Conservation (phyloP, 1,140 invertebrate species). For the Linepithema humile region DNA sequence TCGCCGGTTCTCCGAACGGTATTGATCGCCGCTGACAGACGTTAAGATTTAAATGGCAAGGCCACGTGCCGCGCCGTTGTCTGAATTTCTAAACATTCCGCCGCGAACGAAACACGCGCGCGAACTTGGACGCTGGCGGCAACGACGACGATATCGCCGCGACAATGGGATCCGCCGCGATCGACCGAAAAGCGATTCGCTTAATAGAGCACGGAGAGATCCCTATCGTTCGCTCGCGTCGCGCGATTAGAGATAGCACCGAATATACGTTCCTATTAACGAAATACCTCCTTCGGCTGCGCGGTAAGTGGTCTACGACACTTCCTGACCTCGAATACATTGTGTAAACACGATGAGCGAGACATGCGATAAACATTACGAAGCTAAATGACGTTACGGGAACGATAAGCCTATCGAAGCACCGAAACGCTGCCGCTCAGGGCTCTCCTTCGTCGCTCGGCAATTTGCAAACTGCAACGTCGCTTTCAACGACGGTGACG, state of each 20-base stretch:
- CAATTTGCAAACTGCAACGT: neutral
- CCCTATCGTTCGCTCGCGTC: neutral
- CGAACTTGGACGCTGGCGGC: slow-evolving; percentile 1
- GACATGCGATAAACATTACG: slow-evolving; percentile 5
- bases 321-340: neutral
- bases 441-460: no score
- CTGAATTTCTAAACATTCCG: slow-evolving; percentile 62
- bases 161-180: no score
- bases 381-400: neutral
- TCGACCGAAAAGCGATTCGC: neutral
- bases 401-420: neutral
- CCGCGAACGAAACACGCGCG: neutral
- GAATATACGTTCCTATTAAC: neutral
- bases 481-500: neutral
- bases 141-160: neutral
- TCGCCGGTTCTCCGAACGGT: slow-evolving; percentile 11
- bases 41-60: slow-evolving; percentile 68
- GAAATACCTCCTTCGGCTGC: neutral
- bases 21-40: slow-evolving; percentile 63
- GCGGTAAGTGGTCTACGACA: neutral
- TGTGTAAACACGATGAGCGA: slow-evolving; percentile 14
- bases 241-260: neutral
- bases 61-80: slow-evolving; percentile 58
- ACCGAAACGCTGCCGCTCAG: no score
- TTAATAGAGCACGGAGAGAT: neutral